Percentiles rank a stretch among this genome's conserved stretches.
Conservation (phyloP, 2,888 invertebrate species). For the Drosophila kuntzei region DNA sequence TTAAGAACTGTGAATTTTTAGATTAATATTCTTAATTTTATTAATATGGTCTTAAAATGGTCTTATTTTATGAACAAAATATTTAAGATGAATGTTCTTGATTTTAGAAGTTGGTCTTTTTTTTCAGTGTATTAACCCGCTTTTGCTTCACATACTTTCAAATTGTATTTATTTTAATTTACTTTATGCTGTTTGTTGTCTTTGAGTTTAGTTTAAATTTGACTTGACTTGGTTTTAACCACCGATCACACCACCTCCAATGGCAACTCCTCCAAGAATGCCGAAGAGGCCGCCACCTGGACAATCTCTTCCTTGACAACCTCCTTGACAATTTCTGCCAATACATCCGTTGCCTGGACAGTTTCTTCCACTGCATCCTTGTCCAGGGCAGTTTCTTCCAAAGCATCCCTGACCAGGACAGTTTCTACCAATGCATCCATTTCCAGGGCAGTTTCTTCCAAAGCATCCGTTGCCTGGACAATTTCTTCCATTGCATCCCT, state of each 20-base stretch:
- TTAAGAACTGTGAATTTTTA: no score
- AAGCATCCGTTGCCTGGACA: background rate
- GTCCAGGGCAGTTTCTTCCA: background rate
- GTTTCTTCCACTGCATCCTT: background rate
- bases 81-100: no score
- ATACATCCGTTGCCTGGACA: background rate
- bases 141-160: slow-evolving; percentile 45
- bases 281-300: background rate
- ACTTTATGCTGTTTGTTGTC: slow-evolving; percentile 6
- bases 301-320: background rate
- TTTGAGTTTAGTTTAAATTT: slow-evolving; percentile 3
- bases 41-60: no score
- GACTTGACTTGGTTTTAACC: background rate
- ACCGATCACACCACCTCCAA: background rate
- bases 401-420: background rate
- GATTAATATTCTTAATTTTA: no score
- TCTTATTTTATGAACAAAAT: no score
- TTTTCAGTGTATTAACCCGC: slow-evolving; percentile 49
- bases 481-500: background rate
- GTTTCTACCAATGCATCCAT: background rate
- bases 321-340: background rate
- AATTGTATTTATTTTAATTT: slow-evolving; percentile 15
- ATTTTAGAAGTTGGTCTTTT: no score
- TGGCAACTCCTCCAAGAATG: background rate
- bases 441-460: background rate